These are phyloP conservation scores for Larimichthys polyactis DNA, from an alignment of 2,113 vertebrate genomes.

Conservation along the genomic window DNA sequence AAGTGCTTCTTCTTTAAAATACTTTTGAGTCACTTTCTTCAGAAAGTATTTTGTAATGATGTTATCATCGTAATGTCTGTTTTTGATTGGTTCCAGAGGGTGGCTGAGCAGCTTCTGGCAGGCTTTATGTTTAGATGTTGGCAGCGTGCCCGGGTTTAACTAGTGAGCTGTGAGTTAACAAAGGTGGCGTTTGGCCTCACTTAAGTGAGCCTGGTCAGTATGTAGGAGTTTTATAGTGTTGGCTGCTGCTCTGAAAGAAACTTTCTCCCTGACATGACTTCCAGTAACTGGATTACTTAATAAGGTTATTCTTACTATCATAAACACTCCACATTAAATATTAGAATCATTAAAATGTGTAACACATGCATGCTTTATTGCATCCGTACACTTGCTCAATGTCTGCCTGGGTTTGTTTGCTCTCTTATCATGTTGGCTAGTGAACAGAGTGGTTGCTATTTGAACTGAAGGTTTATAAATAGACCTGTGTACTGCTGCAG, in stretches of 20 bases:
- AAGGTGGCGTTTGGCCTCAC: slow-evolving; percentile 38
- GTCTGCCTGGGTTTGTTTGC: slow-evolving; percentile 63
- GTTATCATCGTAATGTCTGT: slow-evolving; percentile 42
- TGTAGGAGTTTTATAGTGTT: slow-evolving; percentile 2
- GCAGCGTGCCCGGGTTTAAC: slow-evolving; percentile 39
- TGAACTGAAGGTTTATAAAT: slow-evolving; percentile 77
- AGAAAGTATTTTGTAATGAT: not conserved
- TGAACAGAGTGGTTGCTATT: slow-evolving; percentile 70
- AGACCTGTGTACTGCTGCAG: slow-evolving; percentile 67
- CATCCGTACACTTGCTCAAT: slow-evolving; percentile 5
- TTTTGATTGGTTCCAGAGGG: slow-evolving; percentile 50
- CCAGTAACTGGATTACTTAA: not conserved
- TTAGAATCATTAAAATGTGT: not conserved
- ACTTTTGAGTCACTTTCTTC: not conserved
- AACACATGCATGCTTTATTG: slow-evolving; percentile 8
- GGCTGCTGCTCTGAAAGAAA: not conserved
- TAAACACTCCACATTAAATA: not conserved
- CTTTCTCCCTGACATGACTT: not conserved
- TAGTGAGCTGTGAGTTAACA: slow-evolving; percentile 32
- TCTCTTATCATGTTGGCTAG: slow-evolving; percentile 59
- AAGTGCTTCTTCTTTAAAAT: slow-evolving; percentile 4
- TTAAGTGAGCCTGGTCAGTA: slow-evolving; percentile 14
- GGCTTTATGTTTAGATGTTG: slow-evolving; percentile 42
- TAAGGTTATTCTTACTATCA: not conserved
- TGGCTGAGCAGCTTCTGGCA: slow-evolving; percentile 26